A percentile compares a stretch with the other conserved stretches of the same genome.
Evolutionary conservation across 2,888 invertebrate genomes (phyloP).

Genomic region (Asteroscopus sphinx): DNA sequence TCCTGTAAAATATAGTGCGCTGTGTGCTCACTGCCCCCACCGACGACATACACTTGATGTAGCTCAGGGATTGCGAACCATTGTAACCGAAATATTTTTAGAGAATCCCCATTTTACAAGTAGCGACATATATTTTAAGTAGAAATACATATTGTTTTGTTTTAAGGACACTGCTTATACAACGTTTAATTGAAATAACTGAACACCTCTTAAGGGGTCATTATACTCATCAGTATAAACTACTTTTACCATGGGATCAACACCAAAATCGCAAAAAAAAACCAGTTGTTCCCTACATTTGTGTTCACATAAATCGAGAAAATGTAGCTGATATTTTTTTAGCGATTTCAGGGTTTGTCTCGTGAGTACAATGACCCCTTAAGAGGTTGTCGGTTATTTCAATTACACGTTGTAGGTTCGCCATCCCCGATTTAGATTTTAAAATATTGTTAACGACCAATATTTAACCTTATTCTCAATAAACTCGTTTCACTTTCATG

Average conservation of each 20-base stretch:
- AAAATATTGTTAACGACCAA: slow-evolving; percentile 80
- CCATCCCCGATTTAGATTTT: slow-evolving; percentile 69
- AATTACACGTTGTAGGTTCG: no score
- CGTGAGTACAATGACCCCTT: no score
- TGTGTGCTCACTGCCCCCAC: slow-evolving; percentile 42
- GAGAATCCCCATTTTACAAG: slow-evolving; percentile 25
- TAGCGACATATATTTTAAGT: slow-evolving; percentile 12
- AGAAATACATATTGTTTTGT: slow-evolving; percentile 6
- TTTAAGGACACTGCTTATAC: slow-evolving; percentile 31
- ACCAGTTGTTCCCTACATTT: no score
- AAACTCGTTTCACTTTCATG: slow-evolving; percentile 80
- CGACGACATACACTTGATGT: slow-evolving; percentile 65
- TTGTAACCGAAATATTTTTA: slow-evolving; percentile 43
- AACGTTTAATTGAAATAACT: no score
- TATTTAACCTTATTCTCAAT: slow-evolving; percentile 72
- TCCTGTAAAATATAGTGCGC: slow-evolving; percentile 61
- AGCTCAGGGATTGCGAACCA: slow-evolving; percentile 70
- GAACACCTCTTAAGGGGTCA: no score
- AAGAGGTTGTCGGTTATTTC: no score
- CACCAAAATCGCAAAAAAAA: no score
- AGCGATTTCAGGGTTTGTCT: no score
- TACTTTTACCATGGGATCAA: no score
- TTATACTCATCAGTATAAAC: no score
- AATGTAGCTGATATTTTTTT: no score
- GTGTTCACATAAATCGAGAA: no score